These are phyloP conservation scores for Antedon mediterranea DNA, from an alignment of 53 echinoderm and acorn worm species.

Conservation along the genomic window DNA sequence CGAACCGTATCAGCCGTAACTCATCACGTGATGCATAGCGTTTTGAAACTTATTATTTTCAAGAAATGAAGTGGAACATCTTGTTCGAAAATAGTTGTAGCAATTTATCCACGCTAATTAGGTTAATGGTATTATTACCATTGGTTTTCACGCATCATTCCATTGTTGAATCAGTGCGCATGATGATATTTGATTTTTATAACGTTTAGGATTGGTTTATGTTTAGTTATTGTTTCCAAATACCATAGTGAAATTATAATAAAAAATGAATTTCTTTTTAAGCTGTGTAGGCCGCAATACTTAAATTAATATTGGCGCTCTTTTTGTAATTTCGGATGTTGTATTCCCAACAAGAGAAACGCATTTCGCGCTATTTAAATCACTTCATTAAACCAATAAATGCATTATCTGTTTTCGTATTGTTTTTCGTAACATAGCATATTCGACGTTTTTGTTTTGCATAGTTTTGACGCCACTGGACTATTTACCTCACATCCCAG, in stretches of 20 bases:
- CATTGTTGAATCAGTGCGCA: not conserved
- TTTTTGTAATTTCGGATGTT: no score
- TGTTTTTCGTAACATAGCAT: not conserved
- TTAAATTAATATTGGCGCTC: no score
- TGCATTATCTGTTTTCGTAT: not conserved
- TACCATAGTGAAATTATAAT: no score
- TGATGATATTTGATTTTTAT: not conserved
- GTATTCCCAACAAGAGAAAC: no score
- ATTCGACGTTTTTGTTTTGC: not conserved
- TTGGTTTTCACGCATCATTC: not conserved
- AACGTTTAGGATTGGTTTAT: no score
- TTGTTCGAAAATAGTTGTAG: not conserved
- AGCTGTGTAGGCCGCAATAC: no score
- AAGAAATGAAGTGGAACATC: not conserved
- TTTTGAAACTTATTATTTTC: not conserved
- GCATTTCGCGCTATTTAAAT: not conserved
- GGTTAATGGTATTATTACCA: not conserved
- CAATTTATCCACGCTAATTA: not conserved
- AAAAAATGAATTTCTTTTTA: no score
- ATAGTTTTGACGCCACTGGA: not conserved
- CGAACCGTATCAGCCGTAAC: not conserved
- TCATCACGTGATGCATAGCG: not conserved
- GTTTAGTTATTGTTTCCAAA: no score
- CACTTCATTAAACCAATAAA: not conserved
- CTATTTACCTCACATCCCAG: not conserved